These are phyloP conservation scores for Thaumatotibia leucotreta DNA, from an alignment of 1,140 invertebrate species.

Conservation along the genomic window DNA sequence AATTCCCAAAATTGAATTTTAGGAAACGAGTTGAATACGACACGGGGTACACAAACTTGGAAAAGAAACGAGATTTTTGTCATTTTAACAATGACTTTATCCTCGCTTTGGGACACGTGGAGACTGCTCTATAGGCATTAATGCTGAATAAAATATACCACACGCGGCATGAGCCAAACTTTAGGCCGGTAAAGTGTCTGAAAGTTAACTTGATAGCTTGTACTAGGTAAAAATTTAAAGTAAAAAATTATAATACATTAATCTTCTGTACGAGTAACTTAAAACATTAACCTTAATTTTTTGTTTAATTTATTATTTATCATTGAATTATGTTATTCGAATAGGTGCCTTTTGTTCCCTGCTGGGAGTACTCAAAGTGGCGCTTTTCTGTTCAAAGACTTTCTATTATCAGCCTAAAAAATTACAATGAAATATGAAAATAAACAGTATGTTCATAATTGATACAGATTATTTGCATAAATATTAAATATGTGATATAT, in stretches of 20 bases:
- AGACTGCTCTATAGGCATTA: conserved; percentile 13
- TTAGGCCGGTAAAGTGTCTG: conserved; percentile 2
- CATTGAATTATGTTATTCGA: too few relatives aligned
- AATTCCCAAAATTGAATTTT: conserved; percentile 77
- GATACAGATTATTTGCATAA: too few relatives aligned
- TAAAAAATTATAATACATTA: not conserved
- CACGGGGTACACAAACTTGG: conserved; percentile 67
- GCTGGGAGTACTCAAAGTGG: too few relatives aligned
- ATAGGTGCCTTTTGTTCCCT: too few relatives aligned
- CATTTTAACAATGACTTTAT: conserved; percentile 60
- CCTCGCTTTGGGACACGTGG: conserved; percentile 15
- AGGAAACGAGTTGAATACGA: conserved; percentile 74
- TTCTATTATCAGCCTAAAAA: too few relatives aligned
- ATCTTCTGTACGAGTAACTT: too few relatives aligned
- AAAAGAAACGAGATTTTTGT: conserved; percentile 70
- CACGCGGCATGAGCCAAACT: conserved; percentile 13
- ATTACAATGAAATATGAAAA: too few relatives aligned
- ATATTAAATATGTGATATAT: too few relatives aligned
- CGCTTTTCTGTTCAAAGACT: too few relatives aligned
- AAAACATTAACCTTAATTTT: too few relatives aligned
- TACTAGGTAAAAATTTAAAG: not conserved
- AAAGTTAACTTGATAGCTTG: not conserved
- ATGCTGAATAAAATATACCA: conserved; percentile 11
- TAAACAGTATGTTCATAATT: too few relatives aligned
- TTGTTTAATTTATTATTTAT: too few relatives aligned